These are phyloP conservation scores for Darevskia nairensis DNA, from an alignment of 2,797 vertebrate genomes.

Conservation along the genomic window DNA sequence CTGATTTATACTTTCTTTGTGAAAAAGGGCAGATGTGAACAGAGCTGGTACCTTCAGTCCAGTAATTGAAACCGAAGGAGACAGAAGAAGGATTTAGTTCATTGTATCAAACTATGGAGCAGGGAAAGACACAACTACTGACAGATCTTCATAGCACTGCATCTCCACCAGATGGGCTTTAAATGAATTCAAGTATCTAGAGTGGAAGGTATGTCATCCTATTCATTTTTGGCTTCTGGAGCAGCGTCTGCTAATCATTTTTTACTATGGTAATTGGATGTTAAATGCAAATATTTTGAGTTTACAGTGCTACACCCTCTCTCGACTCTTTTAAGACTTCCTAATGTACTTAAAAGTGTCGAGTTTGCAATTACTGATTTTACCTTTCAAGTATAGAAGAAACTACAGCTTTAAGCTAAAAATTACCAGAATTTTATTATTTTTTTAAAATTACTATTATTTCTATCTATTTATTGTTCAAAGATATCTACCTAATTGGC, in stretches of 20 bases:
- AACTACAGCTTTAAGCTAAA: conserved; percentile 2
- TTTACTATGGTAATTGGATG: neutral
- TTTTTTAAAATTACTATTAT: conserved; percentile 19
- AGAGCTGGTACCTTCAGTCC: neutral
- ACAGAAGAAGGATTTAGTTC: neutral
- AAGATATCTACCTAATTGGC: neutral
- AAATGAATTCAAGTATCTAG: conserved; percentile 13
- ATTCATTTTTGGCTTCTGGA: conserved; percentile 1
- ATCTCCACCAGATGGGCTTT: neutral
- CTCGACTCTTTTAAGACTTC: neutral
- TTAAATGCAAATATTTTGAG: neutral
- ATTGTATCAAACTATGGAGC: neutral
- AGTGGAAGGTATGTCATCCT: neutral
- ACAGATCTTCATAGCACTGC: neutral
- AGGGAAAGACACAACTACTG: neutral
- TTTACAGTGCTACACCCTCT: neutral
- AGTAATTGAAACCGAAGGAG: neutral
- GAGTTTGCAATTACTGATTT: neutral
- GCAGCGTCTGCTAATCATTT: neutral
- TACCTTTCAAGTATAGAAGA: neutral
- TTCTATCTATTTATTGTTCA: neutral
- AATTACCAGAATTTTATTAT: neutral
- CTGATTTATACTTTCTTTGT: neutral
- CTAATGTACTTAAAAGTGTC: neutral
- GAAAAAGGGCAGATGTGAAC: neutral